Percentiles rank a stretch among this genome's conserved stretches.
These are phyloP conservation scores for Agriotes lineatus DNA, from an alignment of 2,888 invertebrate genomes.

Conservation along the genomic window DNA sequence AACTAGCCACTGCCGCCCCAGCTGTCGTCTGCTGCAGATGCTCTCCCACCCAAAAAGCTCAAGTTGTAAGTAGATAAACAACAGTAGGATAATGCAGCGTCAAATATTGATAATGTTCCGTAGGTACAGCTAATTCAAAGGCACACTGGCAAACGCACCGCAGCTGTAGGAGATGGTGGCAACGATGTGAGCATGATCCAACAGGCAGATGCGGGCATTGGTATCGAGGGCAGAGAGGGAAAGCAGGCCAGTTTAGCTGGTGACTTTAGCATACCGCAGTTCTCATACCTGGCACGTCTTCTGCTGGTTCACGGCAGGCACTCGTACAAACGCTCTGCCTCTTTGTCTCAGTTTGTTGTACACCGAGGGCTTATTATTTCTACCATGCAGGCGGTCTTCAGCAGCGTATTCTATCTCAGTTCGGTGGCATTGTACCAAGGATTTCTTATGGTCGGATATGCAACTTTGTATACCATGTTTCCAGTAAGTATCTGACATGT, in stretches of 20 bases:
- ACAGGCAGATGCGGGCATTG: conserved; percentile 95
- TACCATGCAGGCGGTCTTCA: conserved; percentile 98
- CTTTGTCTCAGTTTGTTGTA: conserved; percentile 97
- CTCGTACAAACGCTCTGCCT: conserved; percentile 95
- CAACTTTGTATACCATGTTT: conserved; percentile 98
- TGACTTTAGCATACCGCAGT: conserved; percentile 96
- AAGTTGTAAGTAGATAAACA: conserved; percentile 68
- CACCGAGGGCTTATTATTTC: conserved; percentile 98
- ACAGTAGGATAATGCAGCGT: too few relatives aligned
- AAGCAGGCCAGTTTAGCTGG: conserved; percentile 95
- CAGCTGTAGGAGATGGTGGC: conserved; percentile 97
- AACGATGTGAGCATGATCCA: conserved; percentile 99
- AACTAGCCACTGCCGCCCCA: conserved; percentile 77
- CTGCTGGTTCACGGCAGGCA: conserved; percentile 93
- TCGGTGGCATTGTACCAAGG: conserved; percentile 98
- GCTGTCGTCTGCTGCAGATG: conserved; percentile 93
- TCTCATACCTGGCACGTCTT: conserved; percentile 85
- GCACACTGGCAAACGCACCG: conserved; percentile 79
- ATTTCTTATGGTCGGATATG: conserved; percentile 99
- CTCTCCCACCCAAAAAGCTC: conserved; percentile 90
- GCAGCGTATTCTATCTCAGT: conserved; percentile 98
- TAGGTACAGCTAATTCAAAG: conserved; percentile 85
- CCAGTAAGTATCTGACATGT: conserved; percentile 89
- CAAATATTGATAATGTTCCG: neutral
- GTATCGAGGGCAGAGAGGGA: conserved; percentile 92